Evolutionary conservation across 2,113 vertebrate genomes (phyloP).

Genomic region (Antennarius striatus): DNA sequence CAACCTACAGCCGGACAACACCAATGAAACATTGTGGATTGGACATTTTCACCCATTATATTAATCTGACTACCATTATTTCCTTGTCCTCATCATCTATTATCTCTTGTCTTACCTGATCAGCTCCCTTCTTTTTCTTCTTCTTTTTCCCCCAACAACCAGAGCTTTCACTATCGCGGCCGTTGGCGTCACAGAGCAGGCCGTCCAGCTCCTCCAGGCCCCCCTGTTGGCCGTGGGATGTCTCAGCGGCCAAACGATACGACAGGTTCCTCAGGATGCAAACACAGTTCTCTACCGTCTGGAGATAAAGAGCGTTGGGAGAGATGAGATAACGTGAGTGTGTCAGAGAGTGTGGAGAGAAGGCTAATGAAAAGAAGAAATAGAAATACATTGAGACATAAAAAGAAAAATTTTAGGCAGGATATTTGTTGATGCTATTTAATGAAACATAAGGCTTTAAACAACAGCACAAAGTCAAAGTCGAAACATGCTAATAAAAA

Average conservation of each 20-base stretch:
- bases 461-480: constrained; percentile 45
- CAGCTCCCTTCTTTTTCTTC: constrained; percentile 99
- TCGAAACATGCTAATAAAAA: constrained; percentile 49
- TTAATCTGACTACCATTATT: background rate
- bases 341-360: background rate
- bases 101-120: constrained; percentile 84
- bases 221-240: constrained; percentile 98
- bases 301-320: constrained; percentile 22
- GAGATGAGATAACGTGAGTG: background rate
- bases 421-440: constrained; percentile 42
- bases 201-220: constrained; percentile 96
- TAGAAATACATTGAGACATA: constrained; percentile 2
- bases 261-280: constrained; percentile 99
- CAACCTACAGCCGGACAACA: too few species aligned
- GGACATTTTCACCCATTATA: background rate
- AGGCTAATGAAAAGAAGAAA: background rate
- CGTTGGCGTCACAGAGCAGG: constrained; percentile 92
- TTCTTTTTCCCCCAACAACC: constrained; percentile 99
- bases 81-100: background rate
- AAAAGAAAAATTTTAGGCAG: constrained; percentile 12
- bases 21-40: too few species aligned
- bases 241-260: constrained; percentile 97
- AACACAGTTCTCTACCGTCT: constrained; percentile 99
- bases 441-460: constrained; percentile 44
- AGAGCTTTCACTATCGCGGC: constrained; percentile 92